Percentiles rank a stretch among this genome's conserved stretches.
phyloP scores from a whole-genome alignment of 1,140 invertebrate species.

The Caenorhabditis briggsae region DNA sequence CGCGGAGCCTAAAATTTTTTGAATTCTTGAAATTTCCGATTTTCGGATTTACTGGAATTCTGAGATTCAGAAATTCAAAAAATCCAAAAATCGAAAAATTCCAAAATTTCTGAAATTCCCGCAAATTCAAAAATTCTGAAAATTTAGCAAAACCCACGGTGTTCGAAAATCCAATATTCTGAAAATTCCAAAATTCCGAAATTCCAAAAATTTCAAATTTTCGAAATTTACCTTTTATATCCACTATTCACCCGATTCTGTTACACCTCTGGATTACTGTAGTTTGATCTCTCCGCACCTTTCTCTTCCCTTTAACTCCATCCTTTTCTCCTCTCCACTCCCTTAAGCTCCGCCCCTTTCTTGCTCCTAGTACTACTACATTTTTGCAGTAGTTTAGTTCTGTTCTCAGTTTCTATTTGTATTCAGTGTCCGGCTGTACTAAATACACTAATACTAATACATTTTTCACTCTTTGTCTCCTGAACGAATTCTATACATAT shows the following conservation, averaged over 20 bases:
- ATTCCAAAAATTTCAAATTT: no score
- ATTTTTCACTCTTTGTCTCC: not conserved
- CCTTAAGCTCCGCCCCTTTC: not conserved
- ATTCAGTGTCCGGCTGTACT: constrained; percentile 1
- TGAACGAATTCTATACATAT: not conserved
- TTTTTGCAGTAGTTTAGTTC: not conserved
- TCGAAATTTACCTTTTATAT: not conserved
- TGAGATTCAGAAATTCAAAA: no score
- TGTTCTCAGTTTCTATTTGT: not conserved
- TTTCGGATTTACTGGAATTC: no score
- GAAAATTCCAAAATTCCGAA: no score
- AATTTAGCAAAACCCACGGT: no score
- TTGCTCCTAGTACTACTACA: constrained; percentile 23
- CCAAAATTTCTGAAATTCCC: no score
- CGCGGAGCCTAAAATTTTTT: no score
- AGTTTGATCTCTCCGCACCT: not conserved
- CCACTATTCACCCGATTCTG: not conserved
- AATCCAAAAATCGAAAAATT: no score
- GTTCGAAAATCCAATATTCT: no score
- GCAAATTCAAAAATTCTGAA: no score
- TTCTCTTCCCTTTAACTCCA: not conserved
- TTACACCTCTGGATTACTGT: no score
- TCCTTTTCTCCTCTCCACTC: not conserved
- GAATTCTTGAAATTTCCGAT: no score
- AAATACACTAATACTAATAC: not conserved